Conservation (phyloP, 2,797 vertebrate species). For the Dryobates pubescens region DNA sequence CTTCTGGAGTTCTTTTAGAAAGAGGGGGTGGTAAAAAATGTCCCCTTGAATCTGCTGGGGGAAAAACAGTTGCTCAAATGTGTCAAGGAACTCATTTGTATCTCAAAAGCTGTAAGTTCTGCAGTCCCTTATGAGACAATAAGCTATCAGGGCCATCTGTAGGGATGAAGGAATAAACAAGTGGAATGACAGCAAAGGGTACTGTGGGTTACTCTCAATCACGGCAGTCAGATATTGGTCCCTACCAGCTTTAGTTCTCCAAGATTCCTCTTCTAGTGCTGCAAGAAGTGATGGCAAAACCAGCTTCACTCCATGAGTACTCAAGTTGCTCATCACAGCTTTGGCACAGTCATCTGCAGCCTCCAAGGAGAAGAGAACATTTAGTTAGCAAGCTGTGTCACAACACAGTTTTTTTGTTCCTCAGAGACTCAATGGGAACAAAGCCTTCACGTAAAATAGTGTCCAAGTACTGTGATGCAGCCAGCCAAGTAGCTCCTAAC, state of each 20-base stretch:
- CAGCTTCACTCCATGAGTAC: slow-evolving; percentile 97
- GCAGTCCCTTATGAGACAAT: not conserved
- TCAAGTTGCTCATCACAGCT: slow-evolving; percentile 98
- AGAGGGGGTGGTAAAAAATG: not conserved
- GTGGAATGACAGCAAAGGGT: not conserved
- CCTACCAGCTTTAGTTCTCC: slow-evolving; percentile 98
- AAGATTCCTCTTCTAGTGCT: slow-evolving; percentile 96
- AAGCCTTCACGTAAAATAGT: not conserved
- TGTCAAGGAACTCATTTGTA: not conserved
- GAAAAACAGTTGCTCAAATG: not conserved
- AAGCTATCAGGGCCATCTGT: not conserved
- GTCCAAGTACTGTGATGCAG: not conserved
- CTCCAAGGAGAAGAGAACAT: slow-evolving; percentile 76
- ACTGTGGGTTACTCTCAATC: not conserved
- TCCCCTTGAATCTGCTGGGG: not conserved
- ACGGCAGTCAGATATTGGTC: not conserved
- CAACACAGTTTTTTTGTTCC: not conserved
- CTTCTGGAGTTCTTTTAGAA: not conserved
- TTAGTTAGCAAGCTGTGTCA: slow-evolving; percentile 31
- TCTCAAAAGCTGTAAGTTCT: not conserved
- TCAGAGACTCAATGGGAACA: not conserved
- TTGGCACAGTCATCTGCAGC: slow-evolving; percentile 99
- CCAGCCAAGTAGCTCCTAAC: not conserved
- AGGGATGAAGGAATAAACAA: not conserved
- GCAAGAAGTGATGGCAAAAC: slow-evolving; percentile 95